These are phyloP conservation scores for Brachyhypopomus occidentalis DNA, from an alignment of 2,113 vertebrate species.

Conservation along the genomic window DNA sequence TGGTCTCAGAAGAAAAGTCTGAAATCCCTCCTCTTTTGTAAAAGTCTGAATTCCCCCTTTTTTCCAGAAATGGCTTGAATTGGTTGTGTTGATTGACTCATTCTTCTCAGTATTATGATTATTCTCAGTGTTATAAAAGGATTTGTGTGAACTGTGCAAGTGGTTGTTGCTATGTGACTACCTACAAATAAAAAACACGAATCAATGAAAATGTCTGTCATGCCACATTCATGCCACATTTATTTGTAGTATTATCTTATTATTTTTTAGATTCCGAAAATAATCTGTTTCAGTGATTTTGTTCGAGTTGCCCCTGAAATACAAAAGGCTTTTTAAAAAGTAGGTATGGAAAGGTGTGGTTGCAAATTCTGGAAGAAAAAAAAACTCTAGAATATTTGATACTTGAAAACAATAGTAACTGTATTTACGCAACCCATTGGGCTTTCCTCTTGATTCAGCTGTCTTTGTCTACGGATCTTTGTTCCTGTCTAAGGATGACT, in stretches of 20 bases:
- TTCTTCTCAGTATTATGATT: constrained; percentile 38
- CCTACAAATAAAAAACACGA: background rate
- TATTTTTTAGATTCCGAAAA: background rate
- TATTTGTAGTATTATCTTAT: background rate
- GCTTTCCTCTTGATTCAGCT: constrained; percentile 9
- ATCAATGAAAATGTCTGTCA: background rate
- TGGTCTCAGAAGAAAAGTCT: constrained; percentile 66
- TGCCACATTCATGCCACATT: background rate
- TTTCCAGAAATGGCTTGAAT: constrained; percentile 54
- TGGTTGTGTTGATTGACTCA: constrained; percentile 50
- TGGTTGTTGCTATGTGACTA: background rate
- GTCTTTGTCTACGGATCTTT: background rate
- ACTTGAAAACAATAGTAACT: background rate
- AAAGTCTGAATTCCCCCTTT: constrained; percentile 11
- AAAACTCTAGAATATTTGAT: background rate
- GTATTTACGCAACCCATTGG: background rate
- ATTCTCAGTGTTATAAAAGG: constrained; percentile 23
- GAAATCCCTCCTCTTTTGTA: constrained; percentile 58
- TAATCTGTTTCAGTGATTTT: background rate
- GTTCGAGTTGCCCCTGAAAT: background rate
- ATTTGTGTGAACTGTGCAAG: background rate
- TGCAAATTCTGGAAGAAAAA: background rate
- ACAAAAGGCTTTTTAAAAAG: background rate
- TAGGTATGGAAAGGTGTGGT: background rate
- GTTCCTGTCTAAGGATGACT: constrained; percentile 13